These are phyloP conservation scores for Pipra filicauda DNA, from an alignment of 2,113 vertebrate species.

Conservation along the genomic window DNA sequence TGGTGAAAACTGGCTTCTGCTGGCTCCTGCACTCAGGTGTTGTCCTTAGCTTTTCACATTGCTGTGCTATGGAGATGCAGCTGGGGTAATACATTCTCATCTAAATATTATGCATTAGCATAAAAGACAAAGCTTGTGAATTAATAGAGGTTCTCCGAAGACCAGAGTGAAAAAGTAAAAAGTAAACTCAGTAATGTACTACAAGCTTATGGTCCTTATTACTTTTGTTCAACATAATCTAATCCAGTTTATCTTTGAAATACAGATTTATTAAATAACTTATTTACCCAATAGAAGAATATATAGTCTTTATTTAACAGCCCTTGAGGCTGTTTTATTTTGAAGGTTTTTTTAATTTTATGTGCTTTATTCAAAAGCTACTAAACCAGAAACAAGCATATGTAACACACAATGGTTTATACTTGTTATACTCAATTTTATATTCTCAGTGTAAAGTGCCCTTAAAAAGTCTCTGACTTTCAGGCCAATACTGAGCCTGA, in stretches of 20 bases:
- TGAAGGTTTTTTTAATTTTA: not conserved
- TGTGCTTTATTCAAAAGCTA: not conserved
- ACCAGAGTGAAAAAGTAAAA: not conserved
- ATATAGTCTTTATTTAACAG: not conserved
- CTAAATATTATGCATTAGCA: not conserved
- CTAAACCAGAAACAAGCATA: not conserved
- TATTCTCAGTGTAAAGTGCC: not conserved
- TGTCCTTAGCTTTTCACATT: rapidly evolving
- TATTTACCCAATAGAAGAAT: not conserved
- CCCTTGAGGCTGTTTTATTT: not conserved
- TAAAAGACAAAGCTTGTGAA: not conserved
- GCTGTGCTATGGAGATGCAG: too few species aligned
- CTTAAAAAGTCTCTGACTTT: not conserved
- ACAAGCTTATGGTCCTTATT: not conserved
- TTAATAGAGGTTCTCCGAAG: not conserved
- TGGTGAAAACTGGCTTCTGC: not conserved
- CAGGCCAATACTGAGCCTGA: not conserved
- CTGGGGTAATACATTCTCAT: too few species aligned
- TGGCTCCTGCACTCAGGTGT: not conserved
- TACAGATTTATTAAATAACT: not conserved
- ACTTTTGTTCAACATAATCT: not conserved
- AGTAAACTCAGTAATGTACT: not conserved
- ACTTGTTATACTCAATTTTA: not conserved
- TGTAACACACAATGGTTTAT: not conserved
- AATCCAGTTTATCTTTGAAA: not conserved